Evolutionary conservation across 2,113 vertebrate genomes (phyloP), one percentile per base, ranked within the genome.

Genomic region (Panurus biarmicus): DNA sequence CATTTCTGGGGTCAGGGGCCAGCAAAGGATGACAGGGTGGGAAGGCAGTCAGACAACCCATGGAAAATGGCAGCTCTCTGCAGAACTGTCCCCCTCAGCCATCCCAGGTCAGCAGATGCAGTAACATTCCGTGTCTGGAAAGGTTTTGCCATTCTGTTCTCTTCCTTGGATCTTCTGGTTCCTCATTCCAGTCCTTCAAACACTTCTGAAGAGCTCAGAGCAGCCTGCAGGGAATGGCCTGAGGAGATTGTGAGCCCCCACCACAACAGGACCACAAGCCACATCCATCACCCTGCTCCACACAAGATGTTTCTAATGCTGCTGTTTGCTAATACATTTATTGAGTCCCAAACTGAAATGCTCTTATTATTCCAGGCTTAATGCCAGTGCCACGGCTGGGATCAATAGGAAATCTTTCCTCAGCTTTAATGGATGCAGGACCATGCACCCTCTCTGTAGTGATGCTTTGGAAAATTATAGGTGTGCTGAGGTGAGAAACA

Each of bases 401-500:
- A 91, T 94, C 85, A 84, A 91, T 60, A 94, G 44, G 31, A 93
- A 95, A 94, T 64, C 79, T 81, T 77, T 84, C 56, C 65, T 61
- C 4, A 1, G 86, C 72, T 90, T 76, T 87, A 90, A 95, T 90
- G 90, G 85, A 91, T 95, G 85, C 91, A 95, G 56, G 72, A 95
- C 85, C 93, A 94, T 74, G 78, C 72, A 66, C 45, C 38, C 56
- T 62, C 87, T 94, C 87, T 73, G 36, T 23, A 91, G 91, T 2
- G 51, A 79, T 36, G 64, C 85, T 90, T 65, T 86, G 82, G 87
- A 83, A 95, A 94, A 94, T 84, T 95, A 75, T 71, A 91, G 85
- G 91, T 93, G 70, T 90, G 72, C 79, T 88, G 93, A 94, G 90
- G 69, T 91, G 91, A 84, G 75, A 93, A 94, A 95, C 89, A 94